Percentiles rank a stretch among this genome's conserved stretches.
Conservation (phyloP, 2,888 invertebrate species). For the Odontocolon sp. region DNA sequence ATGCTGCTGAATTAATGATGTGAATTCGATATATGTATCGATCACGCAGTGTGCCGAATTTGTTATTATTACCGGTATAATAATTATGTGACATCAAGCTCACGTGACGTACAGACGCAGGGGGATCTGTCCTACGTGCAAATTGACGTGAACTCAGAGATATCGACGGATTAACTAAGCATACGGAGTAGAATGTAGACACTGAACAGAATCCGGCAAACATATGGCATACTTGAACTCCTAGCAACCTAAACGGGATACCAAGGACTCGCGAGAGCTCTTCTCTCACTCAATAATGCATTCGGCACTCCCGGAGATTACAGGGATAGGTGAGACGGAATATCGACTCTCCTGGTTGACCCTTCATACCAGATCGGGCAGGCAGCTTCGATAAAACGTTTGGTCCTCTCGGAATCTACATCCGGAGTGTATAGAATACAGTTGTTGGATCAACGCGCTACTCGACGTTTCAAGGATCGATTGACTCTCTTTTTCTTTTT, state of each 20-base stretch:
- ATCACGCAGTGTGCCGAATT: not conserved
- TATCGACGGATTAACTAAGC: constrained; percentile 39
- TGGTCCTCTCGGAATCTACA: not conserved
- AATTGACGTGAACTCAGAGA: constrained; percentile 14
- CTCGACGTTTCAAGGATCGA: too few relatives aligned
- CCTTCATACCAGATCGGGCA: not conserved
- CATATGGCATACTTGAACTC: not conserved
- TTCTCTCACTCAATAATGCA: constrained; percentile 69
- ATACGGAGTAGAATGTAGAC: not conserved
- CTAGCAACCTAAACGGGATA: not conserved
- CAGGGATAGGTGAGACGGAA: constrained; percentile 59
- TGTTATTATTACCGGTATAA: not conserved
- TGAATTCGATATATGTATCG: not conserved
- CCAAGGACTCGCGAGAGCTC: constrained; percentile 27
- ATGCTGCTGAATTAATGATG: not conserved
- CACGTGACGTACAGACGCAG: not conserved
- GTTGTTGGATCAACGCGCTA: too few relatives aligned
- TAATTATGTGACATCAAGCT: not conserved
- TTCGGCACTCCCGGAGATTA: constrained; percentile 72
- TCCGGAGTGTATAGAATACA: too few relatives aligned
- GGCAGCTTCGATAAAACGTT: not conserved
- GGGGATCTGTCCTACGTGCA: not conserved
- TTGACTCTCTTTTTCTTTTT: too few relatives aligned
- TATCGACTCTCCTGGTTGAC: constrained; percentile 39
- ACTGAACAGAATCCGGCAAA: constrained; percentile 19